Conservation (phyloP, 2,797 vertebrate genomes). For the Galaxias olidus region DNA sequence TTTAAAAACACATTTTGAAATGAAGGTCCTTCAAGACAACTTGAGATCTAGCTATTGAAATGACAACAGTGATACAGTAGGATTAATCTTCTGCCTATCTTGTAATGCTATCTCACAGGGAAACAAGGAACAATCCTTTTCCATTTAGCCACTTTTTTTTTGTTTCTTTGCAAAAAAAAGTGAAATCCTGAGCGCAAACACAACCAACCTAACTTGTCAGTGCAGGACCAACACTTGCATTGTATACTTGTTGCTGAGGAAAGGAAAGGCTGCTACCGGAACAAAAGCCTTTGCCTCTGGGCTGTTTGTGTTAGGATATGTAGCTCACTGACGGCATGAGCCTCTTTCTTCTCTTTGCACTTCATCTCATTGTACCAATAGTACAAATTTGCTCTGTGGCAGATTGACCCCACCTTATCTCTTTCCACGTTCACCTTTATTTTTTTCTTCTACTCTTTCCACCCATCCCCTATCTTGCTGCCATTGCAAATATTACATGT, state of each 20-base stretch:
- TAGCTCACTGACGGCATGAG: slow-evolving; percentile 58
- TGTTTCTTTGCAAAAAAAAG: slow-evolving; percentile 59
- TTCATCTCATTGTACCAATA: slow-evolving; percentile 65
- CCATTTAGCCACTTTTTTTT: slow-evolving; percentile 59
- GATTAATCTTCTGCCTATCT: slow-evolving; percentile 51
- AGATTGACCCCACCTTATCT: slow-evolving; percentile 56
- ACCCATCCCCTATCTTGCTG: background rate
- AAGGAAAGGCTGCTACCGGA: slow-evolving; percentile 39
- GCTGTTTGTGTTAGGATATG: slow-evolving; percentile 73
- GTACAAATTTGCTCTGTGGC: slow-evolving; percentile 74
- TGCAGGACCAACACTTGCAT: slow-evolving; percentile 68
- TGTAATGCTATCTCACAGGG: slow-evolving; percentile 31
- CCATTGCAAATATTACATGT: background rate
- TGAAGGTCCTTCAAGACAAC: too few species aligned
- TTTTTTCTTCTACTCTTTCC: slow-evolving; percentile 1
- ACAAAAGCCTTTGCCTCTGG: slow-evolving; percentile 70
- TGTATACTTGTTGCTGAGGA: slow-evolving; percentile 58
- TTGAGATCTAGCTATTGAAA: too few species aligned
- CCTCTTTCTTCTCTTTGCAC: slow-evolving; percentile 61
- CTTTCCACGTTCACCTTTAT: slow-evolving; percentile 27
- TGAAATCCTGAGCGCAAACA: slow-evolving; percentile 73
- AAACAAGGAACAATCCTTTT: slow-evolving; percentile 44
- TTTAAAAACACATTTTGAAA: too few species aligned
- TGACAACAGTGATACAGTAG: slow-evolving; percentile 28
- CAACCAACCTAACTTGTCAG: slow-evolving; percentile 58